These are phyloP conservation scores for Leptopilina syphax DNA, from an alignment of 2,888 invertebrate genomes.

Conservation along the genomic window DNA sequence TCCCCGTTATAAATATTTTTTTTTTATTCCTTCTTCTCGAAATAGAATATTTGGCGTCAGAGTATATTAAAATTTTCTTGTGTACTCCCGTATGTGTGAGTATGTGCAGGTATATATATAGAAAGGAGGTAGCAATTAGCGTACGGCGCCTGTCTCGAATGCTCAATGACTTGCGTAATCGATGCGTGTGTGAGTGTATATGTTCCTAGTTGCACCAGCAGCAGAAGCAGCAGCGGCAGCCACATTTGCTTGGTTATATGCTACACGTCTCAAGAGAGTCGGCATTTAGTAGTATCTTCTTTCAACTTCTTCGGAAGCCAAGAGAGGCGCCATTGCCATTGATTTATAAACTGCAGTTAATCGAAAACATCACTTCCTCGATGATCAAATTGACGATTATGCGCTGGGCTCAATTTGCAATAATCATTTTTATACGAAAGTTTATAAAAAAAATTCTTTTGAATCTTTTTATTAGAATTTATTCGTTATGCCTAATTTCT, in stretches of 20 bases:
- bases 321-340: constrained; percentile 24
- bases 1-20: no score
- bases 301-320: constrained; percentile 29
- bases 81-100: no score
- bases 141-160: constrained; percentile 41
- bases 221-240: no score
- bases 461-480: no score
- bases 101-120: not conserved
- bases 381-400: constrained; percentile 15
- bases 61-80: constrained; percentile 5
- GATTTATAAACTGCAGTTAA: constrained; percentile 30
- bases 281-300: constrained; percentile 34
- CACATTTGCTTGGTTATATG: not conserved
- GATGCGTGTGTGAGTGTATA: constrained; percentile 5
- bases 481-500: no score
- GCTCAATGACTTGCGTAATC: constrained; percentile 41
- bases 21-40: no score
- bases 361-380: constrained; percentile 21
- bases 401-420: not conserved
- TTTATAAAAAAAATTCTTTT: no score
- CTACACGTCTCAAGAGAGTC: constrained; percentile 27
- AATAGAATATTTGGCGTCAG: no score
- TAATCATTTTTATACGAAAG: not conserved
- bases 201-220: not conserved
- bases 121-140: constrained; percentile 23